phyloP scores from a whole-genome alignment of 2,888 invertebrate species.

The Anarsia innoxiella region DNA sequence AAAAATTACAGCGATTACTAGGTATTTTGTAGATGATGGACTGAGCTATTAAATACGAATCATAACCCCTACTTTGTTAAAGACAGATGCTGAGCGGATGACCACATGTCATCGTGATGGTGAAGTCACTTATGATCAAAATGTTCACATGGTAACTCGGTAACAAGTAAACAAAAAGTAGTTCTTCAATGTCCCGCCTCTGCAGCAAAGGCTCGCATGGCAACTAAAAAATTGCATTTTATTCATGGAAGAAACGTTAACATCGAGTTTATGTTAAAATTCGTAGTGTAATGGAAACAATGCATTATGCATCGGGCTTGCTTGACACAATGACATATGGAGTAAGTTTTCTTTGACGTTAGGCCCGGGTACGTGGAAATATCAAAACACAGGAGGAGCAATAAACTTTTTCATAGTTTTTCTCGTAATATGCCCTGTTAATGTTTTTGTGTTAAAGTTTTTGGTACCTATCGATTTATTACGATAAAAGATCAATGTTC shows the following conservation, averaged over 20 bases:
- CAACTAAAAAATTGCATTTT: slow-evolving; percentile 63
- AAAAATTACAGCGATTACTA: no score
- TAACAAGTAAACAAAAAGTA: slow-evolving; percentile 32
- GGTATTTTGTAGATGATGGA: no score
- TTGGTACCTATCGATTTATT: slow-evolving; percentile 51
- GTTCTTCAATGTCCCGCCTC: slow-evolving; percentile 32
- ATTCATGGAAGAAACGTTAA: slow-evolving; percentile 68
- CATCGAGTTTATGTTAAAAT: slow-evolving; percentile 71
- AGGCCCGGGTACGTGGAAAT: slow-evolving; percentile 54
- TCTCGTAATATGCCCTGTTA: slow-evolving; percentile 39
- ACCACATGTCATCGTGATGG: no score
- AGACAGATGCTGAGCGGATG: no score
- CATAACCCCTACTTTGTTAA: no score
- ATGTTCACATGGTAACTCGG: slow-evolving; percentile 9
- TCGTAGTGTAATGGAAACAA: slow-evolving; percentile 74
- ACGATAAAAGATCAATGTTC: slow-evolving; percentile 45
- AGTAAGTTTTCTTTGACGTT: slow-evolving; percentile 60
- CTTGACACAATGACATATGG: slow-evolving; percentile 70
- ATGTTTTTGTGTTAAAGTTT: slow-evolving; percentile 43
- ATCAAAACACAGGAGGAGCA: slow-evolving; percentile 41
- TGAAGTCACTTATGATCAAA: slow-evolving; percentile 3
- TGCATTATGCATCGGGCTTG: slow-evolving; percentile 62
- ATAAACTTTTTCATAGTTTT: slow-evolving; percentile 54
- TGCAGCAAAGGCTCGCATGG: slow-evolving; percentile 30
- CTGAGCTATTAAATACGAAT: no score